Conservation (phyloP, 2,888 invertebrate species). For the Ornithoptera priamus region DNA sequence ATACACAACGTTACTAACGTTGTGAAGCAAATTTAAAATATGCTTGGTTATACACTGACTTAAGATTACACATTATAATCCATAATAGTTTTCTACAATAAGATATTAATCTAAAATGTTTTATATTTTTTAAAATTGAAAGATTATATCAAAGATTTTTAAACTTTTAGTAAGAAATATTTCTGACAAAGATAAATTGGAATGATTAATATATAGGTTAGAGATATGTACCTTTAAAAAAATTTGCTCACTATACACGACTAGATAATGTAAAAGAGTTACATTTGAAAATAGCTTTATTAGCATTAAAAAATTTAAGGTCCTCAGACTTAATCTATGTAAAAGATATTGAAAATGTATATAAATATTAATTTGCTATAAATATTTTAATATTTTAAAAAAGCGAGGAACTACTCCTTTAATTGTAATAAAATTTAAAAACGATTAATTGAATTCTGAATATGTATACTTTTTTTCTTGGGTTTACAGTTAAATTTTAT, state of each 20-base stretch:
- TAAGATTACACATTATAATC: background rate
- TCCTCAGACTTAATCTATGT: conserved; percentile 13
- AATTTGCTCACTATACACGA: conserved; percentile 47
- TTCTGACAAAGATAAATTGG: conserved; percentile 56
- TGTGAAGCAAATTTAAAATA: conserved; percentile 20
- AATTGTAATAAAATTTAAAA: conserved; percentile 1
- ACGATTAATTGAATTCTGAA: conserved; percentile 15
- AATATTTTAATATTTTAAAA: conserved; percentile 16
- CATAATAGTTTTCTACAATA: conserved; percentile 12
- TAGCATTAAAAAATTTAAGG: conserved; percentile 28
- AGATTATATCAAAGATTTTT: conserved; percentile 36
- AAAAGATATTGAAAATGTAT: conserved; percentile 21
- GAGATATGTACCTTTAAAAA: conserved; percentile 60
- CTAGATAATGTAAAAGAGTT: conserved; percentile 50
- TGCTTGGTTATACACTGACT: conserved; percentile 1
- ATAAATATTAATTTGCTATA: conserved; percentile 8
- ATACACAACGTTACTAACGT: conserved; percentile 1
- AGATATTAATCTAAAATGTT: conserved; percentile 25
- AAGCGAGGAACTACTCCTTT: conserved; percentile 5
- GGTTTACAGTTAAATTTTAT: conserved; percentile 45
- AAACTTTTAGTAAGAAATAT: conserved; percentile 22
- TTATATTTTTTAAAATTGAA: conserved; percentile 28
- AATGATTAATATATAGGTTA: conserved; percentile 68
- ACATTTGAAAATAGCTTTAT: conserved; percentile 38
- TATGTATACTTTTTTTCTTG: conserved; percentile 33